Evolutionary conservation across 2,113 vertebrate genomes (phyloP).

Genomic region (Sylvia atricapilla): DNA sequence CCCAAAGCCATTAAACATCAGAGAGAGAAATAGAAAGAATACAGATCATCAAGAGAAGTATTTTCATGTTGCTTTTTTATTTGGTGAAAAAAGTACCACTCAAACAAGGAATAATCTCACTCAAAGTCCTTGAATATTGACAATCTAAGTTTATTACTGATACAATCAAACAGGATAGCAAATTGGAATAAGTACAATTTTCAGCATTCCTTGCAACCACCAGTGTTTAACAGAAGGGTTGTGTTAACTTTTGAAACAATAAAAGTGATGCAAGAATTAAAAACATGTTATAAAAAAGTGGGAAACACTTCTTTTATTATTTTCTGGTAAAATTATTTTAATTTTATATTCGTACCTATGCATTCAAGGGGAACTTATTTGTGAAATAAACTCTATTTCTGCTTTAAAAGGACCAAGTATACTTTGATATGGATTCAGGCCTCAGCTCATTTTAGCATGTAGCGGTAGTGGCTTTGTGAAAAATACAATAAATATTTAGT

Average conservation of each 20-base stretch:
- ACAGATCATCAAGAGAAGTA: neutral
- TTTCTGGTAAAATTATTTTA: neutral
- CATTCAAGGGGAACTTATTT: neutral
- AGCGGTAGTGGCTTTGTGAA: neutral
- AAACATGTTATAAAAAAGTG: neutral
- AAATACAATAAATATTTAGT: neutral
- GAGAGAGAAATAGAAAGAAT: neutral
- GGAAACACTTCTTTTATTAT: neutral
- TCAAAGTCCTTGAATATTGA: neutral
- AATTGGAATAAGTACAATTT: neutral
- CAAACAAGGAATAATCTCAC: neutral
- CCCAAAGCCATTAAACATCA: neutral
- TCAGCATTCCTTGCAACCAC: neutral
- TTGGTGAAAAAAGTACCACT: neutral
- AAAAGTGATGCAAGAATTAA: neutral
- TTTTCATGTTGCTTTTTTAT: neutral
- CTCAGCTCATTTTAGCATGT: neutral
- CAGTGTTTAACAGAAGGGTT: neutral
- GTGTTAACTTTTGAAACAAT: neutral
- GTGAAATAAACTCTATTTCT: neutral
- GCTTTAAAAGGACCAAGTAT: neutral
- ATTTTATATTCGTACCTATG: neutral
- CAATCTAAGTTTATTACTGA: neutral
- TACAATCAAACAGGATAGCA: neutral
- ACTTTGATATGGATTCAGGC: neutral